Conservation (phyloP, 1,140 invertebrate genomes). For the Holcopasites calliopsidis region DNA sequence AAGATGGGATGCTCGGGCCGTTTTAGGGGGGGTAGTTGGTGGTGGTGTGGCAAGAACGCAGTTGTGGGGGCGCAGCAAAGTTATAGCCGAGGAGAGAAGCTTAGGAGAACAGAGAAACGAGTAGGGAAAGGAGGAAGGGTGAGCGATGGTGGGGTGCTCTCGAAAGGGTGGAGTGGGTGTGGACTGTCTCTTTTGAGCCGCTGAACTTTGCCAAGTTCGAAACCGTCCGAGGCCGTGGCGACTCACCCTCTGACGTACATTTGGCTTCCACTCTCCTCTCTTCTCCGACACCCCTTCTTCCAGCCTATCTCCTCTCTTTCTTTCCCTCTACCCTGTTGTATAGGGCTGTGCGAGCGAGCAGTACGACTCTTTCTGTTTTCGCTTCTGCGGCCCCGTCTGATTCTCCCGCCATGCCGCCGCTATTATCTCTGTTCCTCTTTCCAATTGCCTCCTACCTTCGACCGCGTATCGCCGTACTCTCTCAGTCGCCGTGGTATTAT, state of each 20-base stretch:
- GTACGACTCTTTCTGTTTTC: not conserved
- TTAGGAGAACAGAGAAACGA: constrained; percentile 46
- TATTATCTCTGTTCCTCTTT: not conserved
- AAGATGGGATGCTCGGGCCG: constrained; percentile 1
- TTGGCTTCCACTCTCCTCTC: constrained; percentile 29
- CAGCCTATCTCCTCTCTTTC: constrained; percentile 8
- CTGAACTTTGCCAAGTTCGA: constrained; percentile 71
- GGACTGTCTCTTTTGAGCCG: constrained; percentile 66
- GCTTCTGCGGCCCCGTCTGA: not conserved
- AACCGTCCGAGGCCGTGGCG: constrained; percentile 61
- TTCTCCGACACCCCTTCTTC: constrained; percentile 18
- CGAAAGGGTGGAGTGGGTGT: constrained; percentile 48
- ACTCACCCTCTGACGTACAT: constrained; percentile 48
- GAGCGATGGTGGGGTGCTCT: constrained; percentile 55
- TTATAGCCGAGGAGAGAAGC: constrained; percentile 53
- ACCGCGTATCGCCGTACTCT: constrained; percentile 52
- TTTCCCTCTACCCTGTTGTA: not conserved
- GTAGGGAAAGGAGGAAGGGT: constrained; percentile 23
- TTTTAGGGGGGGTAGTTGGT: not conserved
- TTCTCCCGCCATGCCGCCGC: too few relatives aligned
- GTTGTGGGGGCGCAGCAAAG: not conserved
- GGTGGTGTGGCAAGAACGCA: not conserved
- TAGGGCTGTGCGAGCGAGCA: too few relatives aligned
- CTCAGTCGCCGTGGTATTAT: constrained; percentile 71
- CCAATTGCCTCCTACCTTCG: constrained; percentile 16